Conservation (phyloP, 1,140 invertebrate genomes). For the Aphelenchoides besseyi region DNA sequence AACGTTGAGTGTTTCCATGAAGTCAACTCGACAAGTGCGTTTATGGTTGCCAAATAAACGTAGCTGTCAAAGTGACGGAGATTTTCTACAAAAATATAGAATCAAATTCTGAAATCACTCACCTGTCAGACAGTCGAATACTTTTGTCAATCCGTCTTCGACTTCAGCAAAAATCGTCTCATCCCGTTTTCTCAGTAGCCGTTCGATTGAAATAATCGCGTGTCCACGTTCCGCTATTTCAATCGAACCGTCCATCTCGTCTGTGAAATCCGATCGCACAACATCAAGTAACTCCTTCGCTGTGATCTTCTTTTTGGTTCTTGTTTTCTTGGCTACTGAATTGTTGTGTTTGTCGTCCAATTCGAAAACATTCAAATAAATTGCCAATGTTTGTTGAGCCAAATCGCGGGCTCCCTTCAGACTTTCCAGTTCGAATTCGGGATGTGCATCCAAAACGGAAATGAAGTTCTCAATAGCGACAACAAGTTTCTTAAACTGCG, state of each 20-base stretch:
- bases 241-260: conserved; percentile 11
- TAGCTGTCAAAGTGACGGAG: conserved; percentile 42
- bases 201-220: background rate
- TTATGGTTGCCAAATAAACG: conserved; percentile 47
- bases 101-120: conserved; percentile 14
- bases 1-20: conserved; percentile 38
- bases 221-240: conserved; percentile 12
- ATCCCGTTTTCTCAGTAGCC: conserved; percentile 16
- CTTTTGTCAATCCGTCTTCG: conserved; percentile 12
- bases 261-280: background rate
- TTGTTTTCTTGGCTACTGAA: background rate
- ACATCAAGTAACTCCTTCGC: background rate
- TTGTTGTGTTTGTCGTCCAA: background rate
- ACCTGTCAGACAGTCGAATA: conserved; percentile 33
- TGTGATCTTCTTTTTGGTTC: background rate
- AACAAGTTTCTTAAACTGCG: background rate
- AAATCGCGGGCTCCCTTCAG: background rate
- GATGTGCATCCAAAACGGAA: background rate
- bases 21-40: conserved; percentile 44
- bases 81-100: conserved; percentile 38
- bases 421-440: background rate
- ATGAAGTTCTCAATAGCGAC: background rate
- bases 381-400: background rate
- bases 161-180: background rate
- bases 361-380: background rate